Evolutionary conservation across 2,888 invertebrate species (phyloP).

Genomic region (Mamestra brassicae): DNA sequence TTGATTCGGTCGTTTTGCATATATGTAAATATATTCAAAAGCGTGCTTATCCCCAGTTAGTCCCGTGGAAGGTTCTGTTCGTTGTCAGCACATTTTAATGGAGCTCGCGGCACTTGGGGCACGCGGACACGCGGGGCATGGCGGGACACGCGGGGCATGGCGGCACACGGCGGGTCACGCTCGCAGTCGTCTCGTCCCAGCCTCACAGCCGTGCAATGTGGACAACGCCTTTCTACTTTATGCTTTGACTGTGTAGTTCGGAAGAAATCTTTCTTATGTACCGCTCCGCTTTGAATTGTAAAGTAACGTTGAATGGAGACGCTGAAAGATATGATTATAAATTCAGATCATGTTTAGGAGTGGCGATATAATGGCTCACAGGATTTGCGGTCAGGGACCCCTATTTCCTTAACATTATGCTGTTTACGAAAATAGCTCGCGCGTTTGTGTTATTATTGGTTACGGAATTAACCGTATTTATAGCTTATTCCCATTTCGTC

Average conservation of each 20-base stretch:
- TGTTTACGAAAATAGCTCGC: slow-evolving; percentile 50
- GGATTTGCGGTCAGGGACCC: slow-evolving; percentile 67
- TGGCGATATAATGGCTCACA: slow-evolving; percentile 62
- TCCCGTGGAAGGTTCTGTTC: slow-evolving; percentile 61
- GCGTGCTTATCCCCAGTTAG: slow-evolving; percentile 70
- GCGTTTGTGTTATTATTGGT: slow-evolving; percentile 39
- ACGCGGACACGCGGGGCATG: slow-evolving; percentile 26
- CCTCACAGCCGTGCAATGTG: slow-evolving; percentile 20
- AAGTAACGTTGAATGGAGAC: slow-evolving; percentile 50
- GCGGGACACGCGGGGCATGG: slow-evolving; percentile 33
- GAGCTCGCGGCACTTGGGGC: slow-evolving; percentile 53
- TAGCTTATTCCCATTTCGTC: slow-evolving; percentile 1
- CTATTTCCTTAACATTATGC: slow-evolving; percentile 60
- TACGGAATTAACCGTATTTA: slow-evolving; percentile 31
- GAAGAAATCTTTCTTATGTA: slow-evolving; percentile 51
- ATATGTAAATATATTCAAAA: slow-evolving; percentile 77
- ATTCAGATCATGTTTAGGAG: slow-evolving; percentile 72
- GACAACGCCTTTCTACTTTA: slow-evolving; percentile 32
- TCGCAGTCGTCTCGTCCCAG: slow-evolving; percentile 39
- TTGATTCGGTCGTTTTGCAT: slow-evolving; percentile 70
- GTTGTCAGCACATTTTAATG: slow-evolving; percentile 78
- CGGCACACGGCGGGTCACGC: slow-evolving; percentile 31
- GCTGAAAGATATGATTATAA: slow-evolving; percentile 62
- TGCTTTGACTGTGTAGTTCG: slow-evolving; percentile 41
- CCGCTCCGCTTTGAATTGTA: slow-evolving; percentile 56